These are phyloP conservation scores for Orchesellides sinensis DNA, from an alignment of 2,888 invertebrate species.

Conservation along the genomic window DNA sequence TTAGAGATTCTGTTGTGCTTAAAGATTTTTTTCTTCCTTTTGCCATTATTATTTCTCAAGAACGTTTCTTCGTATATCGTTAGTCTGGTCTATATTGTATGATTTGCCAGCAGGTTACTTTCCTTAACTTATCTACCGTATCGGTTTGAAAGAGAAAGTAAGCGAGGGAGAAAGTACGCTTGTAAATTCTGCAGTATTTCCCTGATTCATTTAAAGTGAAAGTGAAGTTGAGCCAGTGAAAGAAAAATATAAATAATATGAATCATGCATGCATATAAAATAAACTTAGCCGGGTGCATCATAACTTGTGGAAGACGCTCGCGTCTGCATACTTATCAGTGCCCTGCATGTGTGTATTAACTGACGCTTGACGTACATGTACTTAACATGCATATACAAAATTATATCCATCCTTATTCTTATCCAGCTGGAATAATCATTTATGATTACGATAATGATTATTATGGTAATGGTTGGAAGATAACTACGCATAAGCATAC, in stretches of 20 bases:
- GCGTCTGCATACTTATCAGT: too few relatives aligned
- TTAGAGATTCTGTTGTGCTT: conserved; percentile 37
- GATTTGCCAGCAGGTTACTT: conserved; percentile 16
- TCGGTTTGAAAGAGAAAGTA: background rate
- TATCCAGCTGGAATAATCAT: conserved; percentile 24
- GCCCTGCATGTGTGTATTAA: background rate
- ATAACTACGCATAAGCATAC: conserved; percentile 15
- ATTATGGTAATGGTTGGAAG: conserved; percentile 26
- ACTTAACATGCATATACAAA: too few relatives aligned
- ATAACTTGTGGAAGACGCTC: background rate
- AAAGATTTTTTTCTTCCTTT: conserved; percentile 21
- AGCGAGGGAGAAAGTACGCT: too few relatives aligned
- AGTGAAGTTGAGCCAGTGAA: background rate
- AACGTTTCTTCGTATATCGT: background rate
- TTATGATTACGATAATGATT: conserved; percentile 32
- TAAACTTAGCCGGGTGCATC: too few relatives aligned
- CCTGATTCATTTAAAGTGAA: conserved; percentile 1
- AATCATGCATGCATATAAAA: conserved; percentile 7
- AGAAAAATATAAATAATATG: conserved; percentile 3
- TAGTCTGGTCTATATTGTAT: background rate
- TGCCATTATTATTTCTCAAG: conserved; percentile 5
- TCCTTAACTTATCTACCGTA: background rate
- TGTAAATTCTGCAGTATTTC: background rate
- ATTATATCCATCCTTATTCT: conserved; percentile 1
- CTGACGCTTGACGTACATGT: background rate